Base-by-base conservation (phyloP, 2,888 invertebrate species). In the Agapetus fuscipes region DNA sequence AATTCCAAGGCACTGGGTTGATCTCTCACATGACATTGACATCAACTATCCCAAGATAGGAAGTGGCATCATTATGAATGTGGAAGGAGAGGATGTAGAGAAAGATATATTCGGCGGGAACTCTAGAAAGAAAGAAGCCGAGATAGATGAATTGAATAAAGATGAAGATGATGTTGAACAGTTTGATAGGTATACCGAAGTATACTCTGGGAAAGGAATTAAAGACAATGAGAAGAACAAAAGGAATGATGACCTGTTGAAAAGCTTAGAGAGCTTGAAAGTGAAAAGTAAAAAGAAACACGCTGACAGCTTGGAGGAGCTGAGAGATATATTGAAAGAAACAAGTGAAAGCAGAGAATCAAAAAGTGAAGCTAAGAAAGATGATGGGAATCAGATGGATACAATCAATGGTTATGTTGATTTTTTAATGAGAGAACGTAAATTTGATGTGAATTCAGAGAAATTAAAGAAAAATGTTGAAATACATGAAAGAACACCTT, bases 21-120 rank as follows among this genome's bases (percentile, higher is more conserved):
- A 68, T 45, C 52, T 68, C 0, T 57, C 65, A 1, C 63, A 61
- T 37, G 69, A 69, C 30, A 65, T 52, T 1, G 62, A 64, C 42
- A 56, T 69, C 0, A 69, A 69, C 53, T 56, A 59, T 39, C 48
- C 48, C 1, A 34, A 17, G 9, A 14, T 26, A 2, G 42, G 33
- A 14, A 42, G 48, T 28, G 40, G 38, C 10, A 10, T 41, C 16
- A 34, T 48, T 6, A 24, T 48, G 16, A 40, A 45, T 16, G 48
- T 48, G 3, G 48, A 48, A 35, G 48, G 43, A 13, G 36, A 20
- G 4, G 38, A 43, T 17, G 48, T 48, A 1, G 42, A 45, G 16
- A 45, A 44, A 30, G 45, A 48, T 11, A 42, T 48, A 10, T 43
- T 36, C 30, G 45, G n/a, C n/a, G n/a, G n/a, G n/a, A n/a, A 31